These are phyloP conservation scores for Scytalopus superciliaris DNA, from an alignment of 2,113 vertebrate genomes.

Conservation along the genomic window DNA sequence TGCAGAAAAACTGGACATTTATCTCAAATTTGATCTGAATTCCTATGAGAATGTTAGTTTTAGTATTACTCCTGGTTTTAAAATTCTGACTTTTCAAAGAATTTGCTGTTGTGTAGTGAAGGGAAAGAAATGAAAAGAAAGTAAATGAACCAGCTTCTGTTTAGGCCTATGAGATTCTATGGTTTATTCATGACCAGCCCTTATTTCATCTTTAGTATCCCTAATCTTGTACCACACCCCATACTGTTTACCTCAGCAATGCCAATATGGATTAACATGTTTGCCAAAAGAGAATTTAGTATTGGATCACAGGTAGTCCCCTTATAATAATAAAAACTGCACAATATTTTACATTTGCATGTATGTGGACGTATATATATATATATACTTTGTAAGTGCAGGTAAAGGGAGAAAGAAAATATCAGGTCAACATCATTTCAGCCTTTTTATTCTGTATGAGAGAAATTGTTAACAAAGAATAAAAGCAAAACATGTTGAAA, in stretches of 20 bases:
- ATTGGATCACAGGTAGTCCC: neutral
- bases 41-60: neutral
- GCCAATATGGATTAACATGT: neutral
- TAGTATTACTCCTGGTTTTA: neutral
- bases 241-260: neutral
- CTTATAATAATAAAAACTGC: neutral
- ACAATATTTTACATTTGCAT: neutral
- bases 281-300: neutral
- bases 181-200: neutral
- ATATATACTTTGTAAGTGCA: neutral
- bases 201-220: neutral
- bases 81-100: neutral
- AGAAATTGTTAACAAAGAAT: neutral
- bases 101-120: neutral
- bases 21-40: neutral
- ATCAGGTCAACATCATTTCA: neutral
- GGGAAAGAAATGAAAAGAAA: neutral
- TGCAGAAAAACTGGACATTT: neutral
- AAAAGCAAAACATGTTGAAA: neutral
- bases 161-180: neutral
- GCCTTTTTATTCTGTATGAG: neutral
- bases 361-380: neutral
- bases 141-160: neutral
- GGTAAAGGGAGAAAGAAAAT: neutral
- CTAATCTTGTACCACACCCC: too few species aligned